These are phyloP conservation scores for Salminus brasiliensis DNA, from an alignment of 2,113 vertebrate species.

Conservation along the genomic window DNA sequence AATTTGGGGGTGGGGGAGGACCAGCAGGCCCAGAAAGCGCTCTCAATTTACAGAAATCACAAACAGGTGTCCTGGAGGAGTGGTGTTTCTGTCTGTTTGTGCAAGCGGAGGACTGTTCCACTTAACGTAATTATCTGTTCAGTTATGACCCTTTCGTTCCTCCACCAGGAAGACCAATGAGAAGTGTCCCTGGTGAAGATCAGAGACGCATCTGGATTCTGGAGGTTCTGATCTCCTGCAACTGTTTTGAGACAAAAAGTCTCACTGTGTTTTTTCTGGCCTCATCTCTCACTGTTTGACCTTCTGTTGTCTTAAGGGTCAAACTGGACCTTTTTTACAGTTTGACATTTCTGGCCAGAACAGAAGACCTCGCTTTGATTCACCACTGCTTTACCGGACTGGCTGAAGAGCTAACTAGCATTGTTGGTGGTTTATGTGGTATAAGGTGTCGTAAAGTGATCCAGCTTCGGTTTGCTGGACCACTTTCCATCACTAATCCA, in stretches of 20 bases:
- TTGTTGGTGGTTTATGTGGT: no score
- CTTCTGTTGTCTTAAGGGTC: background rate
- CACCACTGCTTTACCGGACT: no score
- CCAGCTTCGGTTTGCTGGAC: background rate
- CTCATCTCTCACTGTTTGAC: background rate
- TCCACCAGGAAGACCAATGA: background rate
- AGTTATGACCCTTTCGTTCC: background rate
- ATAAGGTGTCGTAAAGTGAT: background rate
- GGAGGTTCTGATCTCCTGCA: background rate
- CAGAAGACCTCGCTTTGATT: no score
- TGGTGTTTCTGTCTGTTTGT: background rate
- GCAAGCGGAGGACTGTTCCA: conserved; percentile 15
- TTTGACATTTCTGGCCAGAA: no score
- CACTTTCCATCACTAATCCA: background rate
- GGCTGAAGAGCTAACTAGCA: no score
- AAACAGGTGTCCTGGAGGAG: conserved; percentile 18
- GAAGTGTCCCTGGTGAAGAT: background rate
- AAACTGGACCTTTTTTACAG: no score
- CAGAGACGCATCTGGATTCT: background rate
- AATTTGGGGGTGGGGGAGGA: background rate
- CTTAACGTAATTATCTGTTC: conserved; percentile 12
- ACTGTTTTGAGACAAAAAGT: background rate
- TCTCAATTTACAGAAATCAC: conserved; percentile 15
- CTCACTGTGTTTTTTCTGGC: no score
- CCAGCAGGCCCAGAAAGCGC: background rate